Conservation (phyloP, 2,888 invertebrate genomes). For the Parnassius orleans region DNA sequence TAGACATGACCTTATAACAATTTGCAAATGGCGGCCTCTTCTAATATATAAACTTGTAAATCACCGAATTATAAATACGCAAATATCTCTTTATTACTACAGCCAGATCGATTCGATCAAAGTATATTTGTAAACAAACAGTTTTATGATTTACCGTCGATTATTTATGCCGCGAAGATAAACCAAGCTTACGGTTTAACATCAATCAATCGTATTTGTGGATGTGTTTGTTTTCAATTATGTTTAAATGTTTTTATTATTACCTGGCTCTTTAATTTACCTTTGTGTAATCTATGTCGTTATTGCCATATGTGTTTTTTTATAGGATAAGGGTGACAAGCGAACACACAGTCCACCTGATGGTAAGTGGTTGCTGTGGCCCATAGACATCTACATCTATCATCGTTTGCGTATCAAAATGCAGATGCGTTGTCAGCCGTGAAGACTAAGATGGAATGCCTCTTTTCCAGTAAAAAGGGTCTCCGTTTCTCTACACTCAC, state of each 20-base stretch:
- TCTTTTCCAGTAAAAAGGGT: too few species aligned
- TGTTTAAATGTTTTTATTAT: background rate
- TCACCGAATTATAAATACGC: constrained; percentile 3
- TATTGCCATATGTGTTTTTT: too few species aligned
- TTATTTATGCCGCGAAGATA: constrained; percentile 1
- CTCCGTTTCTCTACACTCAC: too few species aligned
- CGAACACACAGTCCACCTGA: too few species aligned
- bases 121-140: constrained; percentile 20
- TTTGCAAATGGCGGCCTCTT: background rate
- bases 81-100: constrained; percentile 1
- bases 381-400: too few species aligned
- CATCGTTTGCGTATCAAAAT: too few species aligned
- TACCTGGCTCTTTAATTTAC: too few species aligned
- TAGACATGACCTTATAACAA: background rate
- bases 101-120: constrained; percentile 1
- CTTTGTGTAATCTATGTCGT: too few species aligned
- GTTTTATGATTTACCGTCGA: constrained; percentile 16
- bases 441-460: too few species aligned
- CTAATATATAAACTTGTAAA: background rate
- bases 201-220: constrained; percentile 9
- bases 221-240: background rate
- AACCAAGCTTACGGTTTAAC: background rate
- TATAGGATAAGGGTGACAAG: too few species aligned
- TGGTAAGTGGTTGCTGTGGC: too few species aligned
- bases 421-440: too few species aligned